Base-by-base conservation (phyloP, 64 coral and sea anemone genomes). In the Orbicella faveolata region DNA sequence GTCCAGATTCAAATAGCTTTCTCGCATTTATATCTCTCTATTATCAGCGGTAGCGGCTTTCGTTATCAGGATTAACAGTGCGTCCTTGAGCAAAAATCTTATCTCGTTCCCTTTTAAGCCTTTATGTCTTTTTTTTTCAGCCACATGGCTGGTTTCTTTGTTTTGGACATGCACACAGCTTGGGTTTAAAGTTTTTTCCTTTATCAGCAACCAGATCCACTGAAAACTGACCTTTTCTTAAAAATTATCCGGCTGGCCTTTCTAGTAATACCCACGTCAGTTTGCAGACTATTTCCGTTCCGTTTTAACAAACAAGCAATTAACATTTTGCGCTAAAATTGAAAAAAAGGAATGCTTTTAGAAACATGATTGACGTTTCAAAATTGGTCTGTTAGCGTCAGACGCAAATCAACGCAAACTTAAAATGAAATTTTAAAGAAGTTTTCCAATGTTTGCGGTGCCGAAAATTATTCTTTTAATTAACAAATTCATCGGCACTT, bases 391-490 rank as follows among this genome's bases (percentile, higher is more conserved):
- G 34, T 67, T 21, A 72, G 17, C 6, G 1, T 26, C 21, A 35
- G 35, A 41, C 67, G 9, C 16, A 48, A 6, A 34, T 16, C 9
- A 61, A 64, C 15, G 9, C 6, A 67, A 85, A 73, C 14, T 26
- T 1, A 8, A 16, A 8, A 72, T 52, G 21, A 72, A 52, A 72
- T 52, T 48, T 25, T 70, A 33, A 33, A 70, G 9, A 26, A 59
- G 67, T 26, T 23, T 70, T 70, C n/a, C 67, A 70, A 70, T 70
- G 30, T 25, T 70, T 70, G 67, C 25, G 67, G 67, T 21, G 67
- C 67, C 30, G 20, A 70, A 70, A 70, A 70, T 70, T n/a, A 70
- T 70, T 70, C 25, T 70, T 70, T 70, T 70, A 70, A 70, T 70
- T 70, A 70, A 26, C 67, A 70, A 70, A 70, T 70, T 70, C 67